These are phyloP conservation scores for Biston stratarius DNA, from an alignment of 2,888 invertebrate genomes.

Conservation along the genomic window DNA sequence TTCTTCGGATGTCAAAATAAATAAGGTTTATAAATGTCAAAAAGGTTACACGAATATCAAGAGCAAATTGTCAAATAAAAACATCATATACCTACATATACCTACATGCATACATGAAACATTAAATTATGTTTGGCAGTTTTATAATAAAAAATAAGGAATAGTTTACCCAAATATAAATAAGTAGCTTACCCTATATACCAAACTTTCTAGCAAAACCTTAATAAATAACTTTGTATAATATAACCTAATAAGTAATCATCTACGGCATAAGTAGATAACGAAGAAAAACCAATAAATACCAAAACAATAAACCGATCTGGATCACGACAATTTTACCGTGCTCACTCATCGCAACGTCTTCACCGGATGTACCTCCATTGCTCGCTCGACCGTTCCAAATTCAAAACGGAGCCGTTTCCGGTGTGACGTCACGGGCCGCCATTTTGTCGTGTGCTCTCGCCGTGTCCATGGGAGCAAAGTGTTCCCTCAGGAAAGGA, in stretches of 20 bases:
- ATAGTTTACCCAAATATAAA: no score
- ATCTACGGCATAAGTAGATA: not conserved
- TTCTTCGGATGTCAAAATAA: no score
- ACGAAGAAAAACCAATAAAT: slow-evolving; percentile 35
- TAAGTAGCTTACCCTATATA: no score
- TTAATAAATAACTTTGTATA: not conserved
- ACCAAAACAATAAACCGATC: slow-evolving; percentile 44
- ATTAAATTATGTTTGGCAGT: no score
- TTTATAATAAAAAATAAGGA: no score
- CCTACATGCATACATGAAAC: no score
- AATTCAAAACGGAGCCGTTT: slow-evolving; percentile 86
- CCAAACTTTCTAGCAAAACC: no score
- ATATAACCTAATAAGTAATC: not conserved
- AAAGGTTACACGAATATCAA: no score
- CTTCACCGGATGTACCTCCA: slow-evolving; percentile 86
- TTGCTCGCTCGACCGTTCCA: slow-evolving; percentile 85
- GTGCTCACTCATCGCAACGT: slow-evolving; percentile 81
- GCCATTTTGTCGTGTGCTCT: slow-evolving; percentile 77
- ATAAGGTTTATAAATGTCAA: no score
- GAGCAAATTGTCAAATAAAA: no score
- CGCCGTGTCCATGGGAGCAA: slow-evolving; percentile 73
- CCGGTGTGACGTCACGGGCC: slow-evolving; percentile 82
- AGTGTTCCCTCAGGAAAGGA: slow-evolving; percentile 79
- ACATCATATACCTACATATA: no score
- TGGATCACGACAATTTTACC: slow-evolving; percentile 46